Conservation (phyloP, 2,797 vertebrate genomes). For the Pseudochaenichthys georgianus region DNA sequence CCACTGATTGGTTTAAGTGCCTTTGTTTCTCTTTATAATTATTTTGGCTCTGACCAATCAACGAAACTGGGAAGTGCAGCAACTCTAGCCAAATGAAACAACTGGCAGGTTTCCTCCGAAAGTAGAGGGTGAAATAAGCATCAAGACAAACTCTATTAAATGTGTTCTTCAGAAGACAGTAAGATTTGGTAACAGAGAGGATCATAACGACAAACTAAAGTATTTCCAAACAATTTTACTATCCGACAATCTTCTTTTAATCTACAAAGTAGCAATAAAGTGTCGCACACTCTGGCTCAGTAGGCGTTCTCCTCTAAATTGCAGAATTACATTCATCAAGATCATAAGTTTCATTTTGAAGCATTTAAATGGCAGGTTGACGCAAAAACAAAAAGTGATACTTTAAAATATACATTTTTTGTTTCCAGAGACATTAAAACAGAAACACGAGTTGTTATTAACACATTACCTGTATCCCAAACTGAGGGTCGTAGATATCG, state of each 20-base stretch:
- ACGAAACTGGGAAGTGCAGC: conserved; percentile 44
- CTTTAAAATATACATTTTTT: neutral
- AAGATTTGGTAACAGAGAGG: neutral
- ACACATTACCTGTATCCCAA: conserved; percentile 75
- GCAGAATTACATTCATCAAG: too few species aligned
- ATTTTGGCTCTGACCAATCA: conserved; percentile 24
- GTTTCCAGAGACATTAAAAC: neutral
- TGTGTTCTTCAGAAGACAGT: neutral
- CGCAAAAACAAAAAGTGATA: neutral
- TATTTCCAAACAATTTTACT: neutral
- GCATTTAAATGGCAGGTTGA: neutral
- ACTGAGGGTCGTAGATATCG: conserved; percentile 32
- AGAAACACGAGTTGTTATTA: conserved; percentile 3
- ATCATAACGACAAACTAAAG: neutral
- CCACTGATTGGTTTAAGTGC: conserved; percentile 56
- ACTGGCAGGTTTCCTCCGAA: neutral
- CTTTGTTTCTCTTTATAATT: conserved; percentile 48
- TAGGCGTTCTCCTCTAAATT: too few species aligned
- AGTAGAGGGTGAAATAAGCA: neutral
- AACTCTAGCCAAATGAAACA: neutral
- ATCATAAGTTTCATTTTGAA: neutral
- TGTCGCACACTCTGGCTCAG: too few species aligned
- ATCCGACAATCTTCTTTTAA: neutral
- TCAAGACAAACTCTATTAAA: neutral
- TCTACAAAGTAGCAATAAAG: neutral